phyloP scores from a whole-genome alignment of 2,797 vertebrate genomes.

The Enteromius argenteus region DNA sequence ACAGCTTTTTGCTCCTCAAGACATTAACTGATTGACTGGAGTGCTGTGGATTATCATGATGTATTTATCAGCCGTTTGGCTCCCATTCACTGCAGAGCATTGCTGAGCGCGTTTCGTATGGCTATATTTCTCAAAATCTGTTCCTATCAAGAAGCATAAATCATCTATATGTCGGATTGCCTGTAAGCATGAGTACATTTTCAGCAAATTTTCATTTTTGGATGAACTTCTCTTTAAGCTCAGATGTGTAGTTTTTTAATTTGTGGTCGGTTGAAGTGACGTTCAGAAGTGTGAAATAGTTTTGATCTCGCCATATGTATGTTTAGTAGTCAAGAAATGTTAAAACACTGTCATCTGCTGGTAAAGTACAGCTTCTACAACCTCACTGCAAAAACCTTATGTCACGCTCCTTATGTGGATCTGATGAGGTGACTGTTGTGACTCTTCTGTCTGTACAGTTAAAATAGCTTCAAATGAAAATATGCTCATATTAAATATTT shows the following conservation, averaged over 20 bases:
- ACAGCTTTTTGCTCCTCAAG: not conserved
- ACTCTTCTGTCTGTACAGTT: not conserved
- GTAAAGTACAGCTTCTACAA: not conserved
- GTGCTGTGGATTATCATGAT: not conserved
- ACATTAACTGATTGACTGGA: not conserved
- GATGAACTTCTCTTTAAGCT: not conserved
- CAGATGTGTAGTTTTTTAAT: not conserved
- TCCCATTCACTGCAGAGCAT: not conserved
- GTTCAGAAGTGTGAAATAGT: not conserved
- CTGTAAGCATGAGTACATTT: not conserved
- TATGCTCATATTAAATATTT: not conserved
- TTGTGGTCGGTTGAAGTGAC: not conserved
- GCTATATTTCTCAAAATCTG: not conserved
- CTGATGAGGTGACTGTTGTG: not conserved
- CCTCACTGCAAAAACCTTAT: not conserved
- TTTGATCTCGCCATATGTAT: too few relatives aligned
- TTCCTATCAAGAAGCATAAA: not conserved
- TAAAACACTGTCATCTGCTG: slow-evolving; percentile 44
- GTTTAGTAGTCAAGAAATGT: not conserved
- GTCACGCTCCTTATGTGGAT: not conserved
- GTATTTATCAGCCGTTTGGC: not conserved
- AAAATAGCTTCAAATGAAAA: not conserved
- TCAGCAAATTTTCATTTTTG: not conserved
- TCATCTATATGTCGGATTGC: not conserved
- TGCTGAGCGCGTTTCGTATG: accelerated